Conservation (phyloP, 2,113 vertebrate genomes). For the Ictalurus furcatus region DNA sequence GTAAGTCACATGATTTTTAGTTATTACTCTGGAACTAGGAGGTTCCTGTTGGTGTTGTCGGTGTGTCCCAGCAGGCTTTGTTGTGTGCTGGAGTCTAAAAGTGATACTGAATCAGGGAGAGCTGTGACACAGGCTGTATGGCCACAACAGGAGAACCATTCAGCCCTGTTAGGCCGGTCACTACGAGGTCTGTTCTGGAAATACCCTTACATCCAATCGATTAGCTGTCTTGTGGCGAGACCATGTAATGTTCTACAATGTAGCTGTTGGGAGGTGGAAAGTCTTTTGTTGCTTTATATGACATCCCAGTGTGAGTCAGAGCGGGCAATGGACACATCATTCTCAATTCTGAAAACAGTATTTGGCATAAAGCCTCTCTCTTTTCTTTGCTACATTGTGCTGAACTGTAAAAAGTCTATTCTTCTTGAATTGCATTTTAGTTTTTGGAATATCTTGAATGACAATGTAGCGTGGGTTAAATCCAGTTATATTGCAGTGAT, state of each 20-base stretch:
- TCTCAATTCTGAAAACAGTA: conserved; percentile 20
- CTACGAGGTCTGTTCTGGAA: conserved; percentile 53
- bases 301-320: conserved; percentile 12
- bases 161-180: conserved; percentile 54
- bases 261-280: conserved; percentile 39
- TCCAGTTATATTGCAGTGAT: not conserved
- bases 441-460: not conserved
- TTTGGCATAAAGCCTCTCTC: conserved; percentile 4
- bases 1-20: not conserved
- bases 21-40: not conserved
- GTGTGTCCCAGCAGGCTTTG: not conserved
- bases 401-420: not conserved
- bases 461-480: not conserved
- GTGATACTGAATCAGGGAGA: conserved; percentile 10
- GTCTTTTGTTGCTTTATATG: conserved; percentile 23
- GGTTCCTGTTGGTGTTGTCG: not conserved
- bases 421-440: conserved; percentile 3
- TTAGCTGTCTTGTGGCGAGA: conserved; percentile 60
- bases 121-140: conserved; percentile 57
- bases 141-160: conserved; percentile 51
- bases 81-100: conserved; percentile 7
- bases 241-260: conserved; percentile 55
- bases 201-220: conserved; percentile 61
- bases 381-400: conserved; percentile 10
- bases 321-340: conserved; percentile 9